Percentiles rank a stretch among this genome's conserved stretches.
Conservation (phyloP, 2,888 invertebrate species). For the Oscheius sp. region DNA sequence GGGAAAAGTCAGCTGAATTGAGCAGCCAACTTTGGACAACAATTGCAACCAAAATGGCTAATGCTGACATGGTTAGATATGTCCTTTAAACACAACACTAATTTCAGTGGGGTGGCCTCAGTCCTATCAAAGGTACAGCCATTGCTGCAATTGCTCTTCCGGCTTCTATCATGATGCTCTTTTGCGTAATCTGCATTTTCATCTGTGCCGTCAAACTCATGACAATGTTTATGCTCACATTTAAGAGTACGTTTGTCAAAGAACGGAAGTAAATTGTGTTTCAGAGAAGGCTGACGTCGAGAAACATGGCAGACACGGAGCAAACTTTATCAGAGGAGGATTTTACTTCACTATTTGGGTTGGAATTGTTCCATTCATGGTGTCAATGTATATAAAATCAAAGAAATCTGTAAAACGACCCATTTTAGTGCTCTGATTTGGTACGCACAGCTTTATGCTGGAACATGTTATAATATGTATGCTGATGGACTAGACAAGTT, state of each 20-base stretch:
- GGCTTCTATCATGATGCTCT: neutral
- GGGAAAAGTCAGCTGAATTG: neutral
- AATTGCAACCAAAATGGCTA: neutral
- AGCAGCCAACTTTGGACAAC: conserved; percentile 8
- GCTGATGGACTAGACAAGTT: neutral
- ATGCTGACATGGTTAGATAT: neutral
- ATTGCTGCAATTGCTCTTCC: neutral
- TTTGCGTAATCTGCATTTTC: neutral
- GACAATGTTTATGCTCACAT: neutral
- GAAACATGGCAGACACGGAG: neutral
- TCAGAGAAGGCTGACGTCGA: neutral
- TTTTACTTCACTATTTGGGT: conserved; percentile 6
- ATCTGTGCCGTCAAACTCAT: neutral
- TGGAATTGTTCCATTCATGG: conserved; percentile 2
- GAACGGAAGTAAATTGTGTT: neutral
- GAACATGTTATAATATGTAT: conserved; percentile 1
- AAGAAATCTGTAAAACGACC: neutral
- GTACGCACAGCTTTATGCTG: conserved; percentile 22
- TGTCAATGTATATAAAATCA: neutral
- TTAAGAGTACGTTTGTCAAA: neutral
- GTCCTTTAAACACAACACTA: neutral
- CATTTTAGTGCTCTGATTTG: neutral
- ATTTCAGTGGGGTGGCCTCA: conserved; percentile 8
- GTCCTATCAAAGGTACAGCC: conserved; percentile 5
- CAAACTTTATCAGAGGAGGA: conserved; percentile 14